Percentiles rank a stretch among this genome's conserved stretches.
phyloP scores from a whole-genome alignment of 2,888 invertebrate species.

The Liodrosophila aerea region DNA sequence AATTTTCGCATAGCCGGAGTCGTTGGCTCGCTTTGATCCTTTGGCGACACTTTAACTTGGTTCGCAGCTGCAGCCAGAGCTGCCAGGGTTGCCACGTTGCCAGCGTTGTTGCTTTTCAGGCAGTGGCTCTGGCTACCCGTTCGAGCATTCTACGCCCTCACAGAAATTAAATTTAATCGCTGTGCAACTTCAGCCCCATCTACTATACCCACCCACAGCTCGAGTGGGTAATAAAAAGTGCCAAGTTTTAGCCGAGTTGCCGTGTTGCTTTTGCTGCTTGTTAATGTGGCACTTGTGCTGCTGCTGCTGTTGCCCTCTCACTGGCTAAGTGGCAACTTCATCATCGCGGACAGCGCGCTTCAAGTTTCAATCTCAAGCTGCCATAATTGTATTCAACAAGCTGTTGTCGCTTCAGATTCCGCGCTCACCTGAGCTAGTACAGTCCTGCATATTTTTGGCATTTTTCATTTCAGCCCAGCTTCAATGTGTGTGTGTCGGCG shows the following conservation, averaged over 20 bases:
- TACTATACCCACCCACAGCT: no score
- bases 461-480: slow-evolving; percentile 59
- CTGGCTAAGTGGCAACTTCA: slow-evolving; percentile 71
- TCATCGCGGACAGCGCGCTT: slow-evolving; percentile 59
- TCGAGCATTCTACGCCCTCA: slow-evolving; percentile 37
- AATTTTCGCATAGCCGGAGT: slow-evolving; percentile 37
- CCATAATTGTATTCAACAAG: slow-evolving; percentile 75
- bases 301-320: slow-evolving; percentile 27
- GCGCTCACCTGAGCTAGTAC: slow-evolving; percentile 4
- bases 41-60: slow-evolving; percentile 59
- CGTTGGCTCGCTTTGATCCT: slow-evolving; percentile 58
- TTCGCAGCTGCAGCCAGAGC: slow-evolving; percentile 32
- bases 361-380: slow-evolving; percentile 66
- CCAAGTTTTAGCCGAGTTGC: slow-evolving; percentile 50
- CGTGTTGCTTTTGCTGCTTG: slow-evolving; percentile 45
- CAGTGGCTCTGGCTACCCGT: slow-evolving; percentile 31
- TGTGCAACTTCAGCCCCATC: slow-evolving; percentile 47
- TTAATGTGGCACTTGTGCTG: slow-evolving; percentile 70
- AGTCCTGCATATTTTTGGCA: slow-evolving; percentile 48
- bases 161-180: slow-evolving; percentile 71
- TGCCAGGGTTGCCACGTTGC: not conserved
- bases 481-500: slow-evolving; percentile 31
- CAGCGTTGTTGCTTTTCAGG: not conserved
- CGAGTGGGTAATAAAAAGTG: slow-evolving; percentile 66
- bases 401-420: slow-evolving; percentile 67